Percentiles rank a stretch among this genome's conserved stretches.
phyloP scores from a whole-genome alignment of 2,797 vertebrate species.

The Chrysocyon brachyurus region DNA sequence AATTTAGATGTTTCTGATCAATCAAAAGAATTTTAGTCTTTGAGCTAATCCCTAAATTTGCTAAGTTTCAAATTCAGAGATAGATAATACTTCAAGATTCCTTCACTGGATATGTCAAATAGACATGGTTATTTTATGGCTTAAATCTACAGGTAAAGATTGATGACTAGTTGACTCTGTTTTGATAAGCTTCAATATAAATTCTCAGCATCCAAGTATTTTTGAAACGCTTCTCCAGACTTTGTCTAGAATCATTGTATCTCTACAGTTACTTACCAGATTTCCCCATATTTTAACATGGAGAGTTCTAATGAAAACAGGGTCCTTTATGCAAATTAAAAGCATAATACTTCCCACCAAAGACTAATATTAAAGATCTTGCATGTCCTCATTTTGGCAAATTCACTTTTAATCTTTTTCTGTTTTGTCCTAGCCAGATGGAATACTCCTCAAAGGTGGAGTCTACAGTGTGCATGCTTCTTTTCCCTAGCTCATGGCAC shows the following conservation, averaged over 20 bases:
- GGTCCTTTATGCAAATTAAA: background rate
- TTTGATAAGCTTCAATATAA: background rate
- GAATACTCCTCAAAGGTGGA: background rate
- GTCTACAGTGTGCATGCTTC: fast-evolving
- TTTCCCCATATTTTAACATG: background rate
- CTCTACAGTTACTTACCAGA: background rate
- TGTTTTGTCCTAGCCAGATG: background rate
- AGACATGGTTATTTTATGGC: background rate
- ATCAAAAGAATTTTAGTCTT: background rate
- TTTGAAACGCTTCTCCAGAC: background rate
- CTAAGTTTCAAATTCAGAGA: background rate
- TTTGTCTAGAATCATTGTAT: background rate
- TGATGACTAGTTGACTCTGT: background rate
- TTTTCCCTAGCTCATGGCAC: background rate
- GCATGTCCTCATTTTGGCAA: background rate
- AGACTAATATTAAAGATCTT: background rate
- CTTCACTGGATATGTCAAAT: background rate
- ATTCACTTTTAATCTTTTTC: background rate
- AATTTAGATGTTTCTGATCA: background rate
- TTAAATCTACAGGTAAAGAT: background rate
- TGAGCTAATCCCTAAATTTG: background rate
- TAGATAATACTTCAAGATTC: background rate
- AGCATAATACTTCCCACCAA: background rate
- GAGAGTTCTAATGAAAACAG: background rate
- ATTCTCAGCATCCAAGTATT: background rate